Percentiles rank a stretch among this genome's conserved stretches.
These are phyloP conservation scores for Cantharis rufa DNA, from an alignment of 2,888 invertebrate genomes.

Conservation along the genomic window DNA sequence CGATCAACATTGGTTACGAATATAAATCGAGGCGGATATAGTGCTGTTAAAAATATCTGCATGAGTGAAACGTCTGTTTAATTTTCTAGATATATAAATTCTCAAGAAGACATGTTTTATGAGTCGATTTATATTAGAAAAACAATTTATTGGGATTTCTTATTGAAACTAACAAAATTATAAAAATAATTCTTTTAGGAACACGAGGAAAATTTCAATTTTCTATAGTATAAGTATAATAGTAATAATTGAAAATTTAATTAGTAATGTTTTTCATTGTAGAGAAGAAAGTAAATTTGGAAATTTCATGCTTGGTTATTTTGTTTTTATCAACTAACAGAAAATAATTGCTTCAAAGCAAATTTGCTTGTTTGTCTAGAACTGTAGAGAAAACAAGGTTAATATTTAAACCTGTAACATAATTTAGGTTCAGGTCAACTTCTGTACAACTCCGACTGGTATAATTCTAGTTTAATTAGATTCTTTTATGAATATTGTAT, in stretches of 20 bases:
- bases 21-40: not conserved
- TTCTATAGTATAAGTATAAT: not conserved
- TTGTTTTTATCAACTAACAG: slow-evolving; percentile 1
- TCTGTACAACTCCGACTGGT: slow-evolving; percentile 12
- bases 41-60: not conserved
- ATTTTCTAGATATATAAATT: not conserved
- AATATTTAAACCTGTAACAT: slow-evolving; percentile 20
- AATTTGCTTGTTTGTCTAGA: slow-evolving; percentile 21
- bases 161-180: not conserved
- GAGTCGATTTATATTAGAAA: not conserved
- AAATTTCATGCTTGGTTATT: slow-evolving; percentile 1
- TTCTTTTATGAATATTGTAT: slow-evolving; percentile 9
- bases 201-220: not conserved
- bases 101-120: not conserved
- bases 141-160: not conserved
- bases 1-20: not conserved
- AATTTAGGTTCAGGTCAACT: slow-evolving; percentile 21
- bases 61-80: not conserved
- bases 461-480: slow-evolving; percentile 22
- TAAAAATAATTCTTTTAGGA: not conserved
- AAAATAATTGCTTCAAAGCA: slow-evolving; percentile 19
- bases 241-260: not conserved
- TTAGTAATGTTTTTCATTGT: not conserved
- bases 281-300: not conserved
- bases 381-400: slow-evolving; percentile 18